phyloP scores from a whole-genome alignment of 1,140 invertebrate species.

The Brachionus angularis region DNA sequence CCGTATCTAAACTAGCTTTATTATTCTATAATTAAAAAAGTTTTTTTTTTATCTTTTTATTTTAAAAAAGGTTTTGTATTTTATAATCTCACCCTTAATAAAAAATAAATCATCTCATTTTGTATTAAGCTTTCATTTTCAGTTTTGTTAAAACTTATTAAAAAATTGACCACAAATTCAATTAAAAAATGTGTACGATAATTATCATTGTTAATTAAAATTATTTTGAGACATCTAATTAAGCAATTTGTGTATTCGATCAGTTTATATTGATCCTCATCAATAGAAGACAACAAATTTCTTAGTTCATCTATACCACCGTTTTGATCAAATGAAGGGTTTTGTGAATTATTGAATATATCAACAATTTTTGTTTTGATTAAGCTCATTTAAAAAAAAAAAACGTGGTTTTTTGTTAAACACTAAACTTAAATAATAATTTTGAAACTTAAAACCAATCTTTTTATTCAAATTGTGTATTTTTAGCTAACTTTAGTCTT shows the following conservation, averaged over 20 bases:
- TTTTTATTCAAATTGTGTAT: no score
- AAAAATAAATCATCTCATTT: slow-evolving; percentile 4
- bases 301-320: background rate
- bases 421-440: no score
- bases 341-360: slow-evolving; percentile 15
- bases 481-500: no score
- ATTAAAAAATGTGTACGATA: background rate
- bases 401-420: slow-evolving; percentile 13
- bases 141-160: background rate
- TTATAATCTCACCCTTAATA: background rate
- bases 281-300: background rate
- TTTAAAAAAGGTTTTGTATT: background rate
- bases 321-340: slow-evolving; percentile 5
- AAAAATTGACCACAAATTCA: background rate
- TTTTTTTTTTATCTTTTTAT: background rate
- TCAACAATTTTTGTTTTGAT: background rate
- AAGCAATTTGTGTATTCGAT: background rate
- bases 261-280: no score
- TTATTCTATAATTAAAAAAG: background rate
- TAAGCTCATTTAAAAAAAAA: slow-evolving; percentile 1
- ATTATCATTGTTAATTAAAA: background rate
- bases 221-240: background rate
- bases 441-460: no score
- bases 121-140: background rate
- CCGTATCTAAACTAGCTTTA: slow-evolving; percentile 14